Evolutionary conservation across 2,888 invertebrate species (phyloP).

Genomic region (Leptopilina syphax): DNA sequence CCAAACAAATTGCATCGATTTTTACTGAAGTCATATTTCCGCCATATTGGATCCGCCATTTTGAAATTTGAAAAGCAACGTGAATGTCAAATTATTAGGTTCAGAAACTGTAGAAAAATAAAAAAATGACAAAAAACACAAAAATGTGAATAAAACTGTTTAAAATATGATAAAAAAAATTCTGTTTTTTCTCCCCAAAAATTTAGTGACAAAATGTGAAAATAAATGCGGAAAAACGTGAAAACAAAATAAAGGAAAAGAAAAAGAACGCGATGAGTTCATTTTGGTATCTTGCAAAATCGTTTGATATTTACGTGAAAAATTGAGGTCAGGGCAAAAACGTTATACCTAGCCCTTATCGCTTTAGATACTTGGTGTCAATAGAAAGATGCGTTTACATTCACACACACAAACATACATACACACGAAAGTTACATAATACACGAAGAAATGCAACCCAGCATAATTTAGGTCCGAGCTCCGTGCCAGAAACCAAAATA

Average conservation of each 20-base stretch:
- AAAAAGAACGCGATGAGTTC: neutral
- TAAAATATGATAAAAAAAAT: too few relatives aligned
- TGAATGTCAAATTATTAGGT: too few relatives aligned
- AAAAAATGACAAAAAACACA: too few relatives aligned
- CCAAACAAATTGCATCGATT: too few relatives aligned
- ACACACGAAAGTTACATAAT: slow-evolving; percentile 51
- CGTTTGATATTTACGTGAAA: neutral
- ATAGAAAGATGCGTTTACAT: slow-evolving; percentile 40
- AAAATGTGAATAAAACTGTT: too few relatives aligned
- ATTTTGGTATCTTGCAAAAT: neutral
- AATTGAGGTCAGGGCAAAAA: slow-evolving; percentile 26
- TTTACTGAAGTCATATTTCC: too few relatives aligned
- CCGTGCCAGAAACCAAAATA: slow-evolving; percentile 75
- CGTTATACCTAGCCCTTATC: slow-evolving; percentile 41
- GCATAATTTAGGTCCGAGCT: slow-evolving; percentile 71
- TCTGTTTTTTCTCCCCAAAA: too few relatives aligned
- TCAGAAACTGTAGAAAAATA: too few relatives aligned
- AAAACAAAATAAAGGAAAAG: neutral
- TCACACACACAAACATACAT: too few relatives aligned
- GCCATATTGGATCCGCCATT: too few relatives aligned
- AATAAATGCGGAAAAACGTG: neutral
- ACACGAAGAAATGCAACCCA: slow-evolving; percentile 42
- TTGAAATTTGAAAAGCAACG: too few relatives aligned
- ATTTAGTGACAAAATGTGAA: too few relatives aligned
- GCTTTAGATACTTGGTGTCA: slow-evolving; percentile 42